phyloP scores from a whole-genome alignment of 2,113 vertebrate genomes.

The Miniopterus natalensis region DNA sequence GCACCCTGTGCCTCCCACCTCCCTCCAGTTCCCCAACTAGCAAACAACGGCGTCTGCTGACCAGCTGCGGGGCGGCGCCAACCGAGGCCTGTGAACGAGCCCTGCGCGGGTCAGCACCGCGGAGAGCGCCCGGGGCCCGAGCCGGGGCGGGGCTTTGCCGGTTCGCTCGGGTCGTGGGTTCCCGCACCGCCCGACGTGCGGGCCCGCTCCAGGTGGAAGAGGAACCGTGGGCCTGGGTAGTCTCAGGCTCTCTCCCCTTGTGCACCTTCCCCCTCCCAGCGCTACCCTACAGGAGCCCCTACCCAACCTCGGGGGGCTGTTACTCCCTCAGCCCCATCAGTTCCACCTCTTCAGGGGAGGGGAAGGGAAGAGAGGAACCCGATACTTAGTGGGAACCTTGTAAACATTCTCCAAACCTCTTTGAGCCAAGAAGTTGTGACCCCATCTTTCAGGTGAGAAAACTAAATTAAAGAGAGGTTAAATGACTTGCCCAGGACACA shows the following conservation, averaged over 20 bases:
- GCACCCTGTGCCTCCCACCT: not conserved
- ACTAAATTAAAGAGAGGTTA: not conserved
- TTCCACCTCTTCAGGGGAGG: not conserved
- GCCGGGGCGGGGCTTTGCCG: not conserved
- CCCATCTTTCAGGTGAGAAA: not conserved
- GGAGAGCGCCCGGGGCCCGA: constrained; percentile 34
- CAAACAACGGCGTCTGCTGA: not conserved
- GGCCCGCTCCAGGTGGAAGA: too few relatives aligned
- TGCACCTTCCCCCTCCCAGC: not conserved
- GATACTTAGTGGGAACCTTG: not conserved
- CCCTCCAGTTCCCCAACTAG: not conserved
- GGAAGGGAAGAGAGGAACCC: not conserved
- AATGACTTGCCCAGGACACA: not conserved
- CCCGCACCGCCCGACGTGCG: accelerated
- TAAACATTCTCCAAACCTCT: not conserved
- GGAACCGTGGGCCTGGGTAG: too few relatives aligned
- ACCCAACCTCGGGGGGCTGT: not conserved
- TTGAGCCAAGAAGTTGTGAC: not conserved
- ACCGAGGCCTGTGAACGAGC: accelerated
- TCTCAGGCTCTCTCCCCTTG: not conserved
- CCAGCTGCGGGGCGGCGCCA: accelerated
- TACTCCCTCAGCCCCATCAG: not conserved
- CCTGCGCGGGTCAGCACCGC: constrained; percentile 2
- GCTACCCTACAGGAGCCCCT: not conserved
- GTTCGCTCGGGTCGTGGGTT: accelerated